These are phyloP conservation scores for Prosapia bicincta DNA, from an alignment of 2,888 invertebrate genomes.

Conservation along the genomic window DNA sequence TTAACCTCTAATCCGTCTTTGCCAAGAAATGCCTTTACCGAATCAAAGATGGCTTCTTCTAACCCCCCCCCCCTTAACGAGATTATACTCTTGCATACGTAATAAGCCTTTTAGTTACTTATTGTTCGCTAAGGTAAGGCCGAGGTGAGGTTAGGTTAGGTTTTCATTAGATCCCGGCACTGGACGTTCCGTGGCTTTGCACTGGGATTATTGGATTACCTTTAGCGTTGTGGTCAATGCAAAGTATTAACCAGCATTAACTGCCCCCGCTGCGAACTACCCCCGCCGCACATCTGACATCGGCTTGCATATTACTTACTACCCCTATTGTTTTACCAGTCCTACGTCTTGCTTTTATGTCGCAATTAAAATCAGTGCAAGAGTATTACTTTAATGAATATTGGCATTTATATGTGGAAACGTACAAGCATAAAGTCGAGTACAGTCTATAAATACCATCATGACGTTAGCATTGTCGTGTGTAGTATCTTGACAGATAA, in stretches of 20 bases:
- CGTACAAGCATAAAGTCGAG: too few species aligned
- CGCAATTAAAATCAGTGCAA: too few species aligned
- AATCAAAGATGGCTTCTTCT: conserved; percentile 37
- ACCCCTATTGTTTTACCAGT: too few species aligned
- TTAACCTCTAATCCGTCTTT: conserved; percentile 29
- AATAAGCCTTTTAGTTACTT: conserved; percentile 37
- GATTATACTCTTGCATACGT: conserved; percentile 40
- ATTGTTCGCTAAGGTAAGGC: not conserved
- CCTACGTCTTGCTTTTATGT: too few species aligned
- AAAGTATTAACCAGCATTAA: conserved; percentile 30
- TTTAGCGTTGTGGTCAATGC: conserved; percentile 13
- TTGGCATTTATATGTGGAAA: too few species aligned
- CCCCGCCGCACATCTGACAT: not conserved
- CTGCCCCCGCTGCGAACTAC: not conserved
- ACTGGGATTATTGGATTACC: conserved; percentile 29
- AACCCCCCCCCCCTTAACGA: conserved; percentile 38
- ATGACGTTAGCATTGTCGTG: too few species aligned
- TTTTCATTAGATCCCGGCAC: conserved; percentile 30
- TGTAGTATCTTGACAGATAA: too few species aligned
- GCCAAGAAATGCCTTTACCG: conserved; percentile 27
- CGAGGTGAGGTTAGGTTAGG: conserved; percentile 5
- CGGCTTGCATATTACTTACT: not conserved
- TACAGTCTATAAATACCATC: too few species aligned
- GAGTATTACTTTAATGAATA: too few species aligned
- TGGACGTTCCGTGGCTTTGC: conserved; percentile 25